Percentiles rank a stretch among this genome's conserved stretches.
Evolutionary conservation across 2,888 invertebrate species (phyloP).

Genomic region (Zonitis immaculata): DNA sequence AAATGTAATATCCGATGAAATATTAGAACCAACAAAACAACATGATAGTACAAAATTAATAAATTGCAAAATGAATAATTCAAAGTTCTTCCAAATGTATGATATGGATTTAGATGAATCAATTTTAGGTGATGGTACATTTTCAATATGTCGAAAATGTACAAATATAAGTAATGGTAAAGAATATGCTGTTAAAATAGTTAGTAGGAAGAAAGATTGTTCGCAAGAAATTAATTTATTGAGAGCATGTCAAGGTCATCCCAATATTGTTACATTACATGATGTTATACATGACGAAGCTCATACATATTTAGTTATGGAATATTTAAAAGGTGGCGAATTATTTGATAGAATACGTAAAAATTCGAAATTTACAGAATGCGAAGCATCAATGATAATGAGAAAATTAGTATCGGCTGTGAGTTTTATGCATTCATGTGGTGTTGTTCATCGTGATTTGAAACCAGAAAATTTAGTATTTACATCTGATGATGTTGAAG

Average conservation of each 20-base stretch:
- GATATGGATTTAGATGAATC: constrained; percentile 65
- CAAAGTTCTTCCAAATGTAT: constrained; percentile 82
- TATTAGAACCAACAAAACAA: constrained; percentile 57
- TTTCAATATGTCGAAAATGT: constrained; percentile 81
- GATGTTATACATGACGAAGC: constrained; percentile 77
- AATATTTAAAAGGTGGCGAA: constrained; percentile 81
- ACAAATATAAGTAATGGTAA: constrained; percentile 59
- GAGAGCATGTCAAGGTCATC: constrained; percentile 80
- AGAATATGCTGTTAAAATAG: constrained; percentile 85
- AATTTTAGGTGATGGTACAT: constrained; percentile 83
- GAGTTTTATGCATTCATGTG: constrained; percentile 74
- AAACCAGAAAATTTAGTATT: constrained; percentile 87
- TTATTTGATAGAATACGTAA: constrained; percentile 63
- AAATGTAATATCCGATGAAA: constrained; percentile 70
- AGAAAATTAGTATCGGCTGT: constrained; percentile 79
- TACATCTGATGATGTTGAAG: constrained; percentile 51
- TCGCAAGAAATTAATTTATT: constrained; percentile 73
- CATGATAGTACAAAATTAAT: constrained; percentile 40
- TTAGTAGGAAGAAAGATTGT: constrained; percentile 62
- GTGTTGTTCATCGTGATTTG: constrained; percentile 88
- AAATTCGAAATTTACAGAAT: constrained; percentile 68
- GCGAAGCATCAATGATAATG: constrained; percentile 73
- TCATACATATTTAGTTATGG: constrained; percentile 88
- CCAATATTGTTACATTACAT: constrained; percentile 77
- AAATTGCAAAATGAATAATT: constrained; percentile 53